Base-by-base conservation (phyloP, 2,797 vertebrate species). In the Chloroceryle inda region DNA sequence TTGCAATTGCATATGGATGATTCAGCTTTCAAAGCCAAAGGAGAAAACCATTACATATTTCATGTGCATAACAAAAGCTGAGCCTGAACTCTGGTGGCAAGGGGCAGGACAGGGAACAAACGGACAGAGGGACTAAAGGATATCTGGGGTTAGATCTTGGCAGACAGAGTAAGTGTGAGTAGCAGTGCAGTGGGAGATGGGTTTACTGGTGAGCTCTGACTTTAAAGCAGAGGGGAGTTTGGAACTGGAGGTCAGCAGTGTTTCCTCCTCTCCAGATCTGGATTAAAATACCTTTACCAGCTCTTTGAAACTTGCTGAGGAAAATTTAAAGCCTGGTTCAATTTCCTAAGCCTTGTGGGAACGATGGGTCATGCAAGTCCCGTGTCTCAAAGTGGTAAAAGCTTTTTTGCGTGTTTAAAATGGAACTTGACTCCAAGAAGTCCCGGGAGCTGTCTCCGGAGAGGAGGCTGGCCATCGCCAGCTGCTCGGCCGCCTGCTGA, bases 221-320 rank as follows among this genome's bases (percentile, higher is more conserved):
- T 93, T 83, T 66, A 73, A 69, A 88, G 79, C 21, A 62, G 61
- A 37, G 21, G 61, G n/a, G 42, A 62, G 17, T 47, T 2, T 49
- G 63, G 61, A 92, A 67, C 53, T 37, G 24, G 69, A 93, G 93
- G 80, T 76, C 86, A 88, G 76, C 67, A 27, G 22, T 2, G 9
- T 73, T 85, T 87, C 80, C 75, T 92, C 92, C 83, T 62, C 80
- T 56, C 76, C 40, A 63, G 16, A 63, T 88, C 62, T 31, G 53
- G 71, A 58, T 94, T 94, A 91, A 95, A 92, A 89, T 45, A 20
- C 31, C 31, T 85, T 44, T 69, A 66, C 31, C 56, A 88, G 59
- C 62, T 45, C 31, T 49, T 90, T 74, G 83, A 92, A 85, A 42
- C 89, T 76, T 24, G 27, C 89, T 63, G 66, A 76, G 88, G 22